Conservation (phyloP, 2,113 vertebrate genomes). For the Zosterops lateralis region DNA sequence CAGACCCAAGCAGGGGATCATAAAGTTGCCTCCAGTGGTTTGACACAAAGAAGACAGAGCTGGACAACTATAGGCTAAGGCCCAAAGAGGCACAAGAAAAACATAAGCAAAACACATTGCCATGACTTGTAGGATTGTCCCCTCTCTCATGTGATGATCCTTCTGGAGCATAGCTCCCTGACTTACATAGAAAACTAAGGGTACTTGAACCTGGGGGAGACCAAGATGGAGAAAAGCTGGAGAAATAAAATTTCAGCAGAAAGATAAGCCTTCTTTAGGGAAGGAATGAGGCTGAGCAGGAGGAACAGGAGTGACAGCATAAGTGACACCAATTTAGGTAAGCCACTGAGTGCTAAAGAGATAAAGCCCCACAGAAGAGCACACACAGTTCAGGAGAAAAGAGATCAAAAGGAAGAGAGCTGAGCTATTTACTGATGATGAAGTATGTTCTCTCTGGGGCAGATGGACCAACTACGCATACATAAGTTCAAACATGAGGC, state of each 20-base stretch:
- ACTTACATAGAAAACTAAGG: neutral
- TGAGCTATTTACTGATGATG: neutral
- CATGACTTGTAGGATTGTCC: neutral
- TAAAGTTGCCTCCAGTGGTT: neutral
- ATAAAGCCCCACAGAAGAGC: neutral
- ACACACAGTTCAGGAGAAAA: neutral
- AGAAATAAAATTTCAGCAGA: neutral
- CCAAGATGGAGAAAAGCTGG: neutral
- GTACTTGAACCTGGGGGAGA: neutral
- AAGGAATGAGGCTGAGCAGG: constrained; percentile 12
- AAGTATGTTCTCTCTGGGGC: neutral
- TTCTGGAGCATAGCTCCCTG: neutral
- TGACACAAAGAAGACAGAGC: neutral
- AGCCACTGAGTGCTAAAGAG: neutral
- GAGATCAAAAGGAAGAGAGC: neutral
- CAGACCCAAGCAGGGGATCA: neutral
- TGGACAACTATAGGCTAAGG: neutral
- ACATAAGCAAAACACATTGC: neutral
- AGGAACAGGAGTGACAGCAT: neutral
- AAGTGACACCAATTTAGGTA: neutral
- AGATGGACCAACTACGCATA: neutral
- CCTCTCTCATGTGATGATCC: neutral
- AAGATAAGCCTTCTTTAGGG: neutral
- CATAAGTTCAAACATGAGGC: neutral
- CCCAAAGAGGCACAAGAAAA: neutral